A percentile compares a stretch with the other conserved stretches of the same genome.
phyloP scores from a whole-genome alignment of 2,797 vertebrate genomes.

The Atherinosoma microstoma region DNA sequence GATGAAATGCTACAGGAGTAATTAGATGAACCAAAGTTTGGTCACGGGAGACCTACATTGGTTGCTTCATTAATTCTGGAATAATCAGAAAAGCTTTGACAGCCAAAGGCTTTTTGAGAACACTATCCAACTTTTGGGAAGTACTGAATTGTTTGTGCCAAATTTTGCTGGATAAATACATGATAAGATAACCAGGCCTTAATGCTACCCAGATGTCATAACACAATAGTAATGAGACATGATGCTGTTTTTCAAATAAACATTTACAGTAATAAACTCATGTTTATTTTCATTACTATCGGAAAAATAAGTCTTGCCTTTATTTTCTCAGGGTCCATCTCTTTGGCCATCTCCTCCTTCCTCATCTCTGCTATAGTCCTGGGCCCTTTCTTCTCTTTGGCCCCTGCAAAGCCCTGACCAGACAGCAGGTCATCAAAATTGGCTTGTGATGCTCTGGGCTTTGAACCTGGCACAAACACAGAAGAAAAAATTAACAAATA shows the following conservation, averaged over 20 bases:
- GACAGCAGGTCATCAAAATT: slow-evolving; percentile 96
- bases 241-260: background rate
- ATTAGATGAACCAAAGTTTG: slow-evolving; percentile 44
- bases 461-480: slow-evolving; percentile 82
- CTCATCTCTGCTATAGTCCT: slow-evolving; percentile 99
- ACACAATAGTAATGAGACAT: slow-evolving; percentile 3
- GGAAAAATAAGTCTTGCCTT: slow-evolving; percentile 83
- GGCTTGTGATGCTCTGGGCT: slow-evolving; percentile 87
- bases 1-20: slow-evolving; percentile 34
- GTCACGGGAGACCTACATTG: slow-evolving; percentile 46
- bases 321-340: slow-evolving; percentile 98
- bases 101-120: slow-evolving; percentile 32
- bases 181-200: slow-evolving; percentile 4
- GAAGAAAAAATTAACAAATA: slow-evolving; percentile 2
- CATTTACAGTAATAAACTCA: background rate
- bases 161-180: slow-evolving; percentile 20
- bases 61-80: slow-evolving; percentile 34
- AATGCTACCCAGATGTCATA: slow-evolving; percentile 17
- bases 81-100: slow-evolving; percentile 33
- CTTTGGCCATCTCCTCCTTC: slow-evolving; percentile 99
- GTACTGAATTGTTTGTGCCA: slow-evolving; percentile 34
- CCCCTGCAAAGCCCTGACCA: slow-evolving; percentile 93
- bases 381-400: slow-evolving; percentile 94
- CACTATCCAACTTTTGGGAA: slow-evolving; percentile 32
- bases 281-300: background rate